Conservation (phyloP, 2,888 invertebrate genomes). For the Rhabditoides inermis region DNA sequence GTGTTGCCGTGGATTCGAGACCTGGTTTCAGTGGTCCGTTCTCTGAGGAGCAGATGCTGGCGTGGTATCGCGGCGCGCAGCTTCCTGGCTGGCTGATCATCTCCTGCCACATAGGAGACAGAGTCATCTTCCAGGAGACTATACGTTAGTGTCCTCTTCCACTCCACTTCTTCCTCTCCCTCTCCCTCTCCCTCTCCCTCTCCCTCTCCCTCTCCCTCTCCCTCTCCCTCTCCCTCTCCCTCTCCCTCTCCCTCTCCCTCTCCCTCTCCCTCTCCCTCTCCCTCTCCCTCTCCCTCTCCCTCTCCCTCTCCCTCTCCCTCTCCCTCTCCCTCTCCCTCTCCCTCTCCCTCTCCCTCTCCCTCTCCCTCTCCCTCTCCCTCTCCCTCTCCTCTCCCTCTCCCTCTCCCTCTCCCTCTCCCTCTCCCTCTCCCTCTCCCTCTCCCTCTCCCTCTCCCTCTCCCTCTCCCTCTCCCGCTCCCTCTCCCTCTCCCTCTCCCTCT, state of each 20-base stretch:
- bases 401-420: neutral
- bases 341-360: neutral
- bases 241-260: constrained; percentile 1
- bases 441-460: neutral
- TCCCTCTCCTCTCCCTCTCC: neutral
- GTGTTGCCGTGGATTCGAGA: too few relatives aligned
- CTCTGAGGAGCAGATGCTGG: too few relatives aligned
- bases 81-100: too few relatives aligned
- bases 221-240: constrained; percentile 1
- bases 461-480: too few relatives aligned
- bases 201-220: constrained; percentile 2
- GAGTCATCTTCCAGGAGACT: too few relatives aligned
- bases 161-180: neutral
- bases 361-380: neutral
- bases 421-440: neutral
- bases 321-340: neutral
- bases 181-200: constrained; percentile 2
- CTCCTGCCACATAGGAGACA: too few relatives aligned
- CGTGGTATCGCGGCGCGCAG: too few relatives aligned
- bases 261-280: neutral
- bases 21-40: too few relatives aligned
- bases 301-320: neutral
- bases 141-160: too few relatives aligned
- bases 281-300: neutral
- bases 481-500: neutral